Percentiles rank a stretch among this genome's conserved stretches.
These are phyloP conservation scores for Astropecten irregularis DNA, from an alignment of 53 echinoderm and acorn worm genomes.

Conservation along the genomic window DNA sequence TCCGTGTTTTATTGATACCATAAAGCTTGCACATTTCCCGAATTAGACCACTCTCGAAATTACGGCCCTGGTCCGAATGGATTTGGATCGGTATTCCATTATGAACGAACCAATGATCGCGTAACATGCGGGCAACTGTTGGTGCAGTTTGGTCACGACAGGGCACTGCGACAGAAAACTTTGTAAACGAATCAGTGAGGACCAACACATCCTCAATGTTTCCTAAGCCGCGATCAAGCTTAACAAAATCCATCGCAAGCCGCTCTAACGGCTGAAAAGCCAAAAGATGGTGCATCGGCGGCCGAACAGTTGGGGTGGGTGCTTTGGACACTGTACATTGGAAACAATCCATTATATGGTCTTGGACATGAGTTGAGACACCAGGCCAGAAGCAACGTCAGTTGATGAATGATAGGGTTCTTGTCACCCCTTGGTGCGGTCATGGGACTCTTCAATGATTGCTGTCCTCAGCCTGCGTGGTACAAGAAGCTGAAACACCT, in stretches of 20 bases:
- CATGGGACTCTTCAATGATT: conserved; percentile 57
- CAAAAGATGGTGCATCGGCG: conserved; percentile 41
- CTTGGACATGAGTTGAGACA: conserved; percentile 31
- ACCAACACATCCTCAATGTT: background rate
- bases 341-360: conserved; percentile 40
- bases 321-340: conserved; percentile 63
- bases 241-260: conserved; percentile 67
- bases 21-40: background rate
- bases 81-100: background rate
- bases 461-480: conserved; percentile 35
- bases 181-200: background rate
- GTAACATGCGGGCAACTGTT: background rate
- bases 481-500: conserved; percentile 42
- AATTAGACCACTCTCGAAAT: background rate
- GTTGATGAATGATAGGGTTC: conserved; percentile 33
- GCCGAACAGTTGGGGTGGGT: conserved; percentile 2
- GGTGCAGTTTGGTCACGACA: background rate
- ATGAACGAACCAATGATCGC: background rate
- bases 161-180: no score
- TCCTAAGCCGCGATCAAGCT: conserved; percentile 27
- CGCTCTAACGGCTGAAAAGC: conserved; percentile 54
- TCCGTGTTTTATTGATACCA: background rate
- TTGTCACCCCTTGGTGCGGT: conserved; percentile 60
- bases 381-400: conserved; percentile 68
- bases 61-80: background rate